Base-by-base conservation (phyloP, 2,888 invertebrate species). In the Agonum fuliginosum region DNA sequence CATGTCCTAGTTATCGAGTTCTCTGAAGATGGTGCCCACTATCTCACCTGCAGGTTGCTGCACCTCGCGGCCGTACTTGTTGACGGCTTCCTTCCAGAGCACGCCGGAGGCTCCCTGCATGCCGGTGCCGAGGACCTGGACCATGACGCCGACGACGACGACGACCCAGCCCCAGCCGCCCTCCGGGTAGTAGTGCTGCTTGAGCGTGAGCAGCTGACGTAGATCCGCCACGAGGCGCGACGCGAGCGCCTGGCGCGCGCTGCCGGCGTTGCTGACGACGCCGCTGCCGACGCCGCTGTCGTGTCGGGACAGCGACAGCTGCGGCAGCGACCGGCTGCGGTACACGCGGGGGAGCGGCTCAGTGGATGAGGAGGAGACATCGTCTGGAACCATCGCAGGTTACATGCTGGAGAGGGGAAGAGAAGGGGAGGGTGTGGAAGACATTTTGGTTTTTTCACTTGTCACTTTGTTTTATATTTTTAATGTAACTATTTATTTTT, bases 151-250 rank as follows among this genome's bases (percentile, higher is more conserved):
- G 22, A 92, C 93, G 14, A 90, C 88, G 0, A 94, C 89, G 70
- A 95, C 92, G 71, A 94, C 91, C 94, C 95, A 96, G 3, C 95
- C 96, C 95, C 95, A 95, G 0, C 95, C 95, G 4, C 95, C 95
- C 86, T 95, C 95, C 30, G 95, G 95, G 86, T 95, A 95, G 87
- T 95, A 95, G 84, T 95, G 94, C 82, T 94, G 93, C 80, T 93
- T 91, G 80, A 93, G 88, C 5, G 93, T 93, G 75, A 93, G 88
- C 81, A 93, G 86, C 82, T 90, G 90, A 72, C 90, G 85, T 62
- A 90, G 83, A 83, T 90, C 90, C 27, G 89, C 87, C 12, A 89
- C 89, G 51, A 89, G 85, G 79, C 89, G 89, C 79, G 90, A 89
- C 43, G 89, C 90, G 85, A 88, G 88, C 84, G 88, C 85, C 85